These are phyloP conservation scores for Rhagoletis pomonella DNA, from an alignment of 1,140 invertebrate genomes.

Conservation along the genomic window DNA sequence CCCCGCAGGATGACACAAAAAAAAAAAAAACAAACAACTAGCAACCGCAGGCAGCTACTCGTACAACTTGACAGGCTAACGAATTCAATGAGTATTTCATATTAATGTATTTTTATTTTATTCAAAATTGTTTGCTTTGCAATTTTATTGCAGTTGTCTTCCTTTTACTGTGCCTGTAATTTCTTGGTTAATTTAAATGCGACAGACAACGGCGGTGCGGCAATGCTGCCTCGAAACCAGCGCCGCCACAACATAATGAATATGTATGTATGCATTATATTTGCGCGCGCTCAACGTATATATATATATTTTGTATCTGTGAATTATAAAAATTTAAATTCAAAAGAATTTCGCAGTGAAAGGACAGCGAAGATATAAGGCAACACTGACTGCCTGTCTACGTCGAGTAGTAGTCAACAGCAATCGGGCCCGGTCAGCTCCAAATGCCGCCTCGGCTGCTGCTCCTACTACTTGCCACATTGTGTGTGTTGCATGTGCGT, in stretches of 20 bases:
- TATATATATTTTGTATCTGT: slow-evolving; percentile 17
- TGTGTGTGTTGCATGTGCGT: neutral
- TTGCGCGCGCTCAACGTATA: neutral
- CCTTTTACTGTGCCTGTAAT: neutral
- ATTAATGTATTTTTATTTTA: neutral
- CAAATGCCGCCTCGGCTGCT: neutral
- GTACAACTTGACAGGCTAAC: neutral
- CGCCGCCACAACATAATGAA: slow-evolving; percentile 23
- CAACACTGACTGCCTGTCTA: neutral
- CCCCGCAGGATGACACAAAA: neutral
- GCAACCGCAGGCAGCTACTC: neutral
- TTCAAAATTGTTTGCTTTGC: neutral
- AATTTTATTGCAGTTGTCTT: slow-evolving; percentile 39
- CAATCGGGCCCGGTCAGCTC: slow-evolving; percentile 32
- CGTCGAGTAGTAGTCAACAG: neutral
- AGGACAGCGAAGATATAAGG: neutral
- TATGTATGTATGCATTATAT: slow-evolving; percentile 20
- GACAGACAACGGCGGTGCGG: slow-evolving; percentile 8
- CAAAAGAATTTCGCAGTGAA: slow-evolving; percentile 39
- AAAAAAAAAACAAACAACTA: neutral
- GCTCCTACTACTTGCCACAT: neutral
- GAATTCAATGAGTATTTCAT: neutral
- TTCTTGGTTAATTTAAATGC: slow-evolving; percentile 47
- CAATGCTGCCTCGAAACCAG: neutral
- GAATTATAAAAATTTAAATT: slow-evolving; percentile 39